Evolutionary conservation across 2,888 invertebrate genomes (phyloP).

Genomic region (Sialis fuliginosa): DNA sequence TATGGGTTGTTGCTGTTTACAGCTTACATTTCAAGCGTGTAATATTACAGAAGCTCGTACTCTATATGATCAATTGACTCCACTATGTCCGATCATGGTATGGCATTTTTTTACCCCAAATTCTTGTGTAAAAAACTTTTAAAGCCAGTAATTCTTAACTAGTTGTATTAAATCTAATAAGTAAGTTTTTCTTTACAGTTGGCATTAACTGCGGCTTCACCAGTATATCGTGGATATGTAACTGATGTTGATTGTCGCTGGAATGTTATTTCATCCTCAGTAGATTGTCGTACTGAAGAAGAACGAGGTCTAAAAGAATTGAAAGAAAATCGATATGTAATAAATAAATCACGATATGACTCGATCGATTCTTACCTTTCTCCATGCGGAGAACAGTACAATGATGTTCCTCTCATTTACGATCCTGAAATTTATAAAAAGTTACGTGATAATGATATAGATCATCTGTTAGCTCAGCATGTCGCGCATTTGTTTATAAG

Average conservation of each 20-base stretch:
- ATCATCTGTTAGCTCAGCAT: constrained; percentile 84
- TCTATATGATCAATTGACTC: constrained; percentile 92
- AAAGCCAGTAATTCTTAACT: no score
- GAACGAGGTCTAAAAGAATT: constrained; percentile 70
- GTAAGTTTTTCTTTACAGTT: constrained; percentile 34
- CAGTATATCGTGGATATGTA: constrained; percentile 81
- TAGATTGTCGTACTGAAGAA: constrained; percentile 86
- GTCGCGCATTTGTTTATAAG: constrained; percentile 96
- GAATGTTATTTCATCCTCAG: constrained; percentile 91
- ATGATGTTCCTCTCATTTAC: constrained; percentile 81
- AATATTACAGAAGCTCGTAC: constrained; percentile 90
- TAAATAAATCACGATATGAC: constrained; percentile 91
- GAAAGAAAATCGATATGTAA: constrained; percentile 58
- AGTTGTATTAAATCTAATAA: no score
- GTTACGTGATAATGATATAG: constrained; percentile 74
- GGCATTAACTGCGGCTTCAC: constrained; percentile 93
- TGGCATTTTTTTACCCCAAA: constrained; percentile 7
- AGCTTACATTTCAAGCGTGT: constrained; percentile 91
- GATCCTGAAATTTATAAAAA: constrained; percentile 69
- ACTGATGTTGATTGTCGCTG: constrained; percentile 96
- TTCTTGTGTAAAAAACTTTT: no score
- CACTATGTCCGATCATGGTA: constrained; percentile 93
- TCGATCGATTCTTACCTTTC: constrained; percentile 96
- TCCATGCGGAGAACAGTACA: constrained; percentile 75
- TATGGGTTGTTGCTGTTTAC: constrained; percentile 97